These are phyloP conservation scores for Borostomias antarcticus DNA, from an alignment of 2,797 vertebrate species.

Conservation along the genomic window DNA sequence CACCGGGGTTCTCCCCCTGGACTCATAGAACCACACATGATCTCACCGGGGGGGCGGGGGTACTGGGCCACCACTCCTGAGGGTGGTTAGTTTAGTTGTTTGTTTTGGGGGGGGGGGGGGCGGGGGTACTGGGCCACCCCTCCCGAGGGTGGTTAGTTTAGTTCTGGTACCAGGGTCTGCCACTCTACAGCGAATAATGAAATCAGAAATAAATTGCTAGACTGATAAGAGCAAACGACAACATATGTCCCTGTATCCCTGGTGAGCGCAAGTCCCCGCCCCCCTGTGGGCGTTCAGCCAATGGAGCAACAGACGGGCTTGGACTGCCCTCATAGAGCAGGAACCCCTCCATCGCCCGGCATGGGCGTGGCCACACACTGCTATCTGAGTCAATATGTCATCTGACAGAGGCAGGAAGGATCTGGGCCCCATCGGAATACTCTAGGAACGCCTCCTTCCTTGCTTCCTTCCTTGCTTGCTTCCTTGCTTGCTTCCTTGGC, in stretches of 20 bases:
- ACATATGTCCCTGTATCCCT: neutral
- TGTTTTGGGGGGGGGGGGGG: too few species aligned
- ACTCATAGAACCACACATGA: too few species aligned
- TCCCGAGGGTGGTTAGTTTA: too few species aligned
- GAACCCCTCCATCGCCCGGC: slow-evolving; percentile 38
- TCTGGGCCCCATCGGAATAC: slow-evolving; percentile 8
- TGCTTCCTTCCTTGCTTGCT: neutral
- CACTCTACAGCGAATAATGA: too few species aligned
- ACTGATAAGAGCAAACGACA: neutral
- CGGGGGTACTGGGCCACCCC: too few species aligned
- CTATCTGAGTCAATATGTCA: slow-evolving; percentile 48
- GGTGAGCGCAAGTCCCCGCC: neutral
- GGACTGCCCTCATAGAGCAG: slow-evolving; percentile 48
- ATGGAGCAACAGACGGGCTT: slow-evolving; percentile 42
- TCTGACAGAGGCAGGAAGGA: slow-evolving; percentile 45
- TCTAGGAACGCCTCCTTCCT: too few species aligned
- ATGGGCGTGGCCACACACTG: slow-evolving; percentile 3
- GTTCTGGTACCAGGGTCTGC: too few species aligned
- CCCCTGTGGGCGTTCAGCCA: slow-evolving; percentile 30
- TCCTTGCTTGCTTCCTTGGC: neutral
- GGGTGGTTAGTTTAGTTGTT: too few species aligned
- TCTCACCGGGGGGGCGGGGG: too few species aligned
- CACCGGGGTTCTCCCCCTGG: too few species aligned
- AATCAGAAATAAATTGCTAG: too few species aligned
- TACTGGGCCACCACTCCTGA: too few species aligned